phyloP scores from a whole-genome alignment of 2,113 vertebrate species.

The Pantherophis guttatus region DNA sequence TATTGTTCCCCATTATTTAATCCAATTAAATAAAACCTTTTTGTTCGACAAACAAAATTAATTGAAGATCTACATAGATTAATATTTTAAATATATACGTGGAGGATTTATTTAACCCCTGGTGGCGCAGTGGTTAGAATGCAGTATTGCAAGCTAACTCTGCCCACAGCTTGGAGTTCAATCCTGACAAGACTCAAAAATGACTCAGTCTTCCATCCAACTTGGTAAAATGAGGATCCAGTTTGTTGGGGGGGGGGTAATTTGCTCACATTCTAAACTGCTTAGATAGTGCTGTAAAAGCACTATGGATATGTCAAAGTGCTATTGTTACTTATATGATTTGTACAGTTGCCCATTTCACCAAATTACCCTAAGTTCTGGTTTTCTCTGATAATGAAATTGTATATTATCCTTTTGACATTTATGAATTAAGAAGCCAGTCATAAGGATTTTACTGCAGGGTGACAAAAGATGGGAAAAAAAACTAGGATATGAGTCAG shows the following conservation, averaged over 20 bases:
- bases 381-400: not conserved
- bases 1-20: slow-evolving; percentile 14
- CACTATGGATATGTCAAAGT: not conserved
- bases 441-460: too few relatives aligned
- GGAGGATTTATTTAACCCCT: not conserved
- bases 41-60: not conserved
- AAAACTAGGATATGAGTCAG: too few relatives aligned
- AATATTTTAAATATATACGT: not conserved
- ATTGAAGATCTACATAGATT: not conserved
- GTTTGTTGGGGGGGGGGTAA: not conserved
- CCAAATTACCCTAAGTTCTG: not conserved
- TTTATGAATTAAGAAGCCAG: too few relatives aligned
- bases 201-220: not conserved
- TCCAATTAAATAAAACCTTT: not conserved
- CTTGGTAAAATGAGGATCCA: not conserved
- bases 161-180: not conserved
- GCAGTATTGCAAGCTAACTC: not conserved
- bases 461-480: too few relatives aligned
- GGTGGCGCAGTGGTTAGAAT: not conserved
- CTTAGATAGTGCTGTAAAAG: not conserved
- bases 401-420: not conserved
- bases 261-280: not conserved
- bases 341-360: not conserved
- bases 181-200: not conserved
- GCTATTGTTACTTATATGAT: not conserved